Evolutionary conservation across 2,113 vertebrate species (phyloP).

Genomic region (Phalacrocorax aristotelis): DNA sequence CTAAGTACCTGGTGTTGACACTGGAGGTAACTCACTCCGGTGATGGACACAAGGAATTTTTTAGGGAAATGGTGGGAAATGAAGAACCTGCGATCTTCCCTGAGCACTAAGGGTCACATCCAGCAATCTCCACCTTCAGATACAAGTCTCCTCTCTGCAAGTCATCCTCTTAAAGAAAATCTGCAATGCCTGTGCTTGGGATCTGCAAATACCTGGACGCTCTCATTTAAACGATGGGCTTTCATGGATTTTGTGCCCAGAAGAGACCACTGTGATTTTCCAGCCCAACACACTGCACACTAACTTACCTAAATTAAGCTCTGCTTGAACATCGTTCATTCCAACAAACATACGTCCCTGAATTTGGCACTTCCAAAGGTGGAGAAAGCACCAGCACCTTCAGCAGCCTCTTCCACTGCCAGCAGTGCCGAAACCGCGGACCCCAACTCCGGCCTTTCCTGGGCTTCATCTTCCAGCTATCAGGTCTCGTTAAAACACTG

Average conservation of each 20-base stretch:
- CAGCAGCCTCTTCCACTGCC: not conserved
- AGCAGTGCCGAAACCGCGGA: fast-evolving
- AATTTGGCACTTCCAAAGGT: not conserved
- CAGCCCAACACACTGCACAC: not conserved
- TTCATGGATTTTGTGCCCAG: not conserved
- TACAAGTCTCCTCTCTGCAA: not conserved
- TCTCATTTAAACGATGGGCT: not conserved
- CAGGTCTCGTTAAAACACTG: not conserved
- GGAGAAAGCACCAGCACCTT: not conserved
- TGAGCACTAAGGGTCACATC: not conserved
- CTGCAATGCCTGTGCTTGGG: not conserved
- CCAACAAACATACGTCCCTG: not conserved
- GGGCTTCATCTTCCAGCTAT: not conserved
- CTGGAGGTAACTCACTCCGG: not conserved
- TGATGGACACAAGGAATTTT: not conserved
- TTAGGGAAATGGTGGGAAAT: not conserved
- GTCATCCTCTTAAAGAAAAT: not conserved
- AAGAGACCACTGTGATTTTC: not conserved
- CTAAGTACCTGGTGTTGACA: not conserved
- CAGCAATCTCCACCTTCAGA: not conserved
- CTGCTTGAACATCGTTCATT: not conserved
- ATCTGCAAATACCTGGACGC: not conserved
- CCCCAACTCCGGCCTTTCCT: not conserved
- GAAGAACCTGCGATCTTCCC: fast-evolving
- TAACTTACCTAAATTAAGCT: not conserved